Evolutionary conservation across 2,888 invertebrate species (phyloP).

Genomic region (Nemurella pictetii): DNA sequence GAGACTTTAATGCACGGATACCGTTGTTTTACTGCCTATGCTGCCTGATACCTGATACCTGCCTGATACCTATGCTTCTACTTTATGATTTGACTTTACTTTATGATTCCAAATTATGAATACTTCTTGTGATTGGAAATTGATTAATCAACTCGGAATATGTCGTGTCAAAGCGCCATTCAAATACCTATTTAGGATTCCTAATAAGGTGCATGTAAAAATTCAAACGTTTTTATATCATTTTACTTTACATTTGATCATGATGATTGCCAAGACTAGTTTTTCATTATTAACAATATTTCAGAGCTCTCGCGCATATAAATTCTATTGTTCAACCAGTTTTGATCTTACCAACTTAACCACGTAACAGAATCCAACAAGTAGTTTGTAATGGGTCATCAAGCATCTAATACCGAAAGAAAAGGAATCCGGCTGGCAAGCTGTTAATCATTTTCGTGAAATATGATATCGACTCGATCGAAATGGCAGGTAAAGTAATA

Average conservation of each 20-base stretch:
- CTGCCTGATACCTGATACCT: too few species aligned
- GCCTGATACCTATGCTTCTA: too few species aligned
- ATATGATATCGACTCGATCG: neutral
- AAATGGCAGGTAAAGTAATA: neutral
- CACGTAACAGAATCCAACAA: neutral
- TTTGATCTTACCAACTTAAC: neutral
- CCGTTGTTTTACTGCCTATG: neutral
- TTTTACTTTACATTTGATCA: neutral
- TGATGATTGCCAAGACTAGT: neutral
- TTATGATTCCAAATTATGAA: too few species aligned
- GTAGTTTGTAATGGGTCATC: neutral
- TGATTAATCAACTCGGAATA: neutral
- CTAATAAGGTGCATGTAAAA: neutral
- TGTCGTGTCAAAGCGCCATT: neutral
- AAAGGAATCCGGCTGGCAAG: neutral
- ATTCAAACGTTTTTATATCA: neutral
- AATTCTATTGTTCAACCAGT: neutral
- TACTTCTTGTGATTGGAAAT: too few species aligned
- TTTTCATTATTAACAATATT: neutral
- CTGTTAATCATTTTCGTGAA: neutral
- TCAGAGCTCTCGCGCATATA: neutral
- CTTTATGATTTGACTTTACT: too few species aligned
- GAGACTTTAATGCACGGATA: neutral
- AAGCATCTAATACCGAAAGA: neutral
- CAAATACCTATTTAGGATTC: neutral